phyloP scores from a whole-genome alignment of 2,113 vertebrate species.

The Anser cygnoides region DNA sequence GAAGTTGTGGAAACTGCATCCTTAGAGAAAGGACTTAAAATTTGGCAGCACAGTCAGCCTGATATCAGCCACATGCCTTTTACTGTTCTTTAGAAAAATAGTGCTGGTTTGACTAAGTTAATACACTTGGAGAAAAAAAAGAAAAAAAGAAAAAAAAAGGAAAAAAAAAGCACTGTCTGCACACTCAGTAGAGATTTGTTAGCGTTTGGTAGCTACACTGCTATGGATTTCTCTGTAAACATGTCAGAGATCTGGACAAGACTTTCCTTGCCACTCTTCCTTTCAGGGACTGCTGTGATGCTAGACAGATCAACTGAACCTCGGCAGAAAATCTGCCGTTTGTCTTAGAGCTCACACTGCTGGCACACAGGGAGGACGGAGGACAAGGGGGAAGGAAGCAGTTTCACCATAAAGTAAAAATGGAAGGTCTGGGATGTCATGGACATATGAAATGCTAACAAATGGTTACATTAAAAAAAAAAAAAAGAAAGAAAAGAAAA shows the following conservation, averaged over 20 bases:
- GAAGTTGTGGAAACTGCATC: background rate
- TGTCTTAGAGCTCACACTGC: background rate
- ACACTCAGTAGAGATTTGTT: background rate
- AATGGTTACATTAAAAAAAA: background rate
- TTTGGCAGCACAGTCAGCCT: background rate
- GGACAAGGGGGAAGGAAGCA: background rate
- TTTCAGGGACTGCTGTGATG: background rate
- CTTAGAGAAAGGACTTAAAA: background rate
- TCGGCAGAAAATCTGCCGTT: background rate
- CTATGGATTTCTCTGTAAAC: background rate
- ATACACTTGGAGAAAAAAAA: background rate
- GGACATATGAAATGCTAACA: background rate
- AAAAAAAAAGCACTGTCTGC: background rate
- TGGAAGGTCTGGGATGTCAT: background rate
- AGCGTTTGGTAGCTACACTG: background rate
- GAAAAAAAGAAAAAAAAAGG: background rate
- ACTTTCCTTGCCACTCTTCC: background rate
- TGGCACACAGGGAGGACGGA: background rate
- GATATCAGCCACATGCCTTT: constrained; percentile 12
- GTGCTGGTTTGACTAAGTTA: background rate
- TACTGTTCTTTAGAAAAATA: constrained; percentile 12
- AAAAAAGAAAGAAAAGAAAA: no score
- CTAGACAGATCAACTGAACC: background rate
- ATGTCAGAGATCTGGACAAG: background rate
- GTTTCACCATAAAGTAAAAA: background rate